A percentile compares a stretch with the other conserved stretches of the same genome.
Conservation (phyloP, 1,140 invertebrate genomes). For the Druon quercuslanigerum region DNA sequence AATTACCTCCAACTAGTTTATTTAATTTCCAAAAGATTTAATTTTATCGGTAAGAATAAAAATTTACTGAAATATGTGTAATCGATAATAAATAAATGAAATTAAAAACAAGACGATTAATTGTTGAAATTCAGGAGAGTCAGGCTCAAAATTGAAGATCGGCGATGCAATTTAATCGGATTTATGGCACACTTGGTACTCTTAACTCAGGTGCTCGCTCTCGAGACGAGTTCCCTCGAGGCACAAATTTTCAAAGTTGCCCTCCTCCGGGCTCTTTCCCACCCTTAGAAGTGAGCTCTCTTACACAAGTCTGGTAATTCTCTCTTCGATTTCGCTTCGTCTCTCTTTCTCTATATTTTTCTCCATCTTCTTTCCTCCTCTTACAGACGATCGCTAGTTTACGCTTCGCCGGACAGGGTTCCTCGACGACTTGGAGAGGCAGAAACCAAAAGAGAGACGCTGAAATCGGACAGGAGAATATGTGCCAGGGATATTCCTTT, state of each 20-base stretch:
- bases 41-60: no score
- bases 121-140: slow-evolving; percentile 9
- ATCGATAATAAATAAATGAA: no score
- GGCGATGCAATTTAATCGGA: slow-evolving; percentile 61
- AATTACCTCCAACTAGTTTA: no score
- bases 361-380: neutral
- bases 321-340: neutral
- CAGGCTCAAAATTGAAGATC: slow-evolving; percentile 54
- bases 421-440: neutral
- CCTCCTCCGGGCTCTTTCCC: no score
- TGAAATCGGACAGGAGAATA: slow-evolving; percentile 32
- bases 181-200: slow-evolving; percentile 59
- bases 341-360: neutral
- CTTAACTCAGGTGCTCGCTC: slow-evolving; percentile 54
- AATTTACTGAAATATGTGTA: no score
- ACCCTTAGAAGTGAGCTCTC: neutral
- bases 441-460: slow-evolving; percentile 2
- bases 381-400: neutral
- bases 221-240: slow-evolving; percentile 31
- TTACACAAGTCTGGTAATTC: neutral
- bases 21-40: no score
- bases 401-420: neutral
- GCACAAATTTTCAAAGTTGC: no score
- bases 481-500: neutral
- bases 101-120: neutral